Conservation (phyloP, 35 echinoderm and acorn worm genomes). For the Apostichopus californicus region DNA sequence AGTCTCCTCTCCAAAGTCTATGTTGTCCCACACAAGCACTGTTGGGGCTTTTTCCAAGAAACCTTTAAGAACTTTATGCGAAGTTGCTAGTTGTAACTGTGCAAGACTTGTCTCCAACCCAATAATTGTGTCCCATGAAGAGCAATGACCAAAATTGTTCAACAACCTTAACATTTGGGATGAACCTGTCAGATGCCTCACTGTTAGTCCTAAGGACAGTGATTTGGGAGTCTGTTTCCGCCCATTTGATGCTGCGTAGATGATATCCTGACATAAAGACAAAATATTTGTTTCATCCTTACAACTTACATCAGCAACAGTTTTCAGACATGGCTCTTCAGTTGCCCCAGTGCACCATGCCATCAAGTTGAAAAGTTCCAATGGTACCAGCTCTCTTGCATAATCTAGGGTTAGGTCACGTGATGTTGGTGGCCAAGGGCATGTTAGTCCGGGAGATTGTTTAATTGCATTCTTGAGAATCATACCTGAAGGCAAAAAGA, state of each 20-base stretch:
- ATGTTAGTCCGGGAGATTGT: neutral
- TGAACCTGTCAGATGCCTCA: constrained; percentile 58
- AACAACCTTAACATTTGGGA: constrained; percentile 31
- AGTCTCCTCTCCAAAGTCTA: constrained; percentile 68
- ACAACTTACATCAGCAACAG: neutral
- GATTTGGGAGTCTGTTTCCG: constrained; percentile 37
- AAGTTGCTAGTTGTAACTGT: constrained; percentile 9
- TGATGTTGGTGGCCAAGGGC: constrained; percentile 63
- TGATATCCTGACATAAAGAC: constrained; percentile 48
- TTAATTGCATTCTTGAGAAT: neutral
- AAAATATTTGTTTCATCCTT: neutral
- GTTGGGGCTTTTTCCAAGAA: constrained; percentile 16
- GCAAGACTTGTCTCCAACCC: constrained; percentile 55
- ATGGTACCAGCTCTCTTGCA: constrained; percentile 42
- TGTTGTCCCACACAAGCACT: constrained; percentile 62
- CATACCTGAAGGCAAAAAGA: neutral
- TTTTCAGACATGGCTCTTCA: constrained; percentile 4
- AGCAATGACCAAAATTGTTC: constrained; percentile 49
- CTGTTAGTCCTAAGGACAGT: constrained; percentile 44
- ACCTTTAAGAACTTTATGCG: neutral
- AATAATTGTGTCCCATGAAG: constrained; percentile 51
- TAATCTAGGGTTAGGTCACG: constrained; percentile 34
- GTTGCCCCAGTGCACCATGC: constrained; percentile 42
- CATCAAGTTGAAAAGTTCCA: constrained; percentile 50
- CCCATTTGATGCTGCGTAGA: constrained; percentile 8